A percentile compares a stretch with the other conserved stretches of the same genome.
Evolutionary conservation across 1,140 invertebrate species (phyloP).

Genomic region (Micrasema longulum): DNA sequence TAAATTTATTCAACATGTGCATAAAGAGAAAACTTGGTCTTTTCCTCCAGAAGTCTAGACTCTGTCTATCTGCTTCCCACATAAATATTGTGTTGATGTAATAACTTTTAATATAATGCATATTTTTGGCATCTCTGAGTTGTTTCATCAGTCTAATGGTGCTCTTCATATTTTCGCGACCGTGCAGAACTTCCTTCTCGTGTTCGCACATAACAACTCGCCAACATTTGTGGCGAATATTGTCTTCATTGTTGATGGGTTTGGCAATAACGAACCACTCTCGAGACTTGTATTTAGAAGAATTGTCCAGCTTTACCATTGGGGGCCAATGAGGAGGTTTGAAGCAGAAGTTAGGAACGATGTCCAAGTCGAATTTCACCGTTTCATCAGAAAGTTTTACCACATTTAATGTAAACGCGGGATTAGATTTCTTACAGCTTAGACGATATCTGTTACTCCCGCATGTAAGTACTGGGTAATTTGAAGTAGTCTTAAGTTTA

Average conservation of each 20-base stretch:
- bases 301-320: not conserved
- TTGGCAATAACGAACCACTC: conserved; percentile 25
- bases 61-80: not conserved
- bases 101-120: conserved; percentile 18
- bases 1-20: not conserved
- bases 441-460: not conserved
- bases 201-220: not conserved
- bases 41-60: not conserved
- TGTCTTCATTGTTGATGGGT: not conserved
- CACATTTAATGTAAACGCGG: conserved; percentile 2
- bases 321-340: not conserved
- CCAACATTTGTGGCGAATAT: conserved; percentile 11
- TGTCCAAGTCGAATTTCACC: conserved; percentile 5
- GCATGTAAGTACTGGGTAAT: not conserved
- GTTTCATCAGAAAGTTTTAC: not conserved
- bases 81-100: conserved; percentile 10
- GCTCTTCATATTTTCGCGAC: not conserved
- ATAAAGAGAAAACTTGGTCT: not conserved
- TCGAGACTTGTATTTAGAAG: not conserved
- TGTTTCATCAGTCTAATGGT: conserved; percentile 12
- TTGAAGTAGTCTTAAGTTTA: not conserved
- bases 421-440: not conserved
- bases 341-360: conserved; percentile 5
- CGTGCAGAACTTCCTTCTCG: not conserved
- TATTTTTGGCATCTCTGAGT: not conserved